Evolutionary conservation across 2,797 vertebrate species (phyloP), one percentile per base, ranked within the genome.

Genomic region (Gobio occitaniae): DNA sequence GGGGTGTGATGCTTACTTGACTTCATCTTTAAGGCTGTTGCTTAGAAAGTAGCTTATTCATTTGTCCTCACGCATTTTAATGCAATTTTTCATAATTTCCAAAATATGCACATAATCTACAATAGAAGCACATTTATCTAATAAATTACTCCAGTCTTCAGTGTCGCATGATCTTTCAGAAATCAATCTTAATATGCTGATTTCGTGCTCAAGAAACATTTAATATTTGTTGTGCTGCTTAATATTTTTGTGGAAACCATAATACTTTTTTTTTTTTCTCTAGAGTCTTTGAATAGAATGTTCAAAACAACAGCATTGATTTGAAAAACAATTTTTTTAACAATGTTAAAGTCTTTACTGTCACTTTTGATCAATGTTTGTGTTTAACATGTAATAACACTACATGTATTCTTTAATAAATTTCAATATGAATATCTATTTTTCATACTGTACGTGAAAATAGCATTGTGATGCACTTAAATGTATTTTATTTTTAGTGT

Each of bases 21-120:
- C 52, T 77, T 83, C 21, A 71, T 82, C 47, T 76, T 47, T 41
- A 63, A 56, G 16, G 72, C 36, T 54, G n/a, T 71, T 66, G 77
- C 41, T 47, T 52, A 63, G 38, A 70, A 68, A 69, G 78, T 15
- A 29, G 44, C 29, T 56, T 77, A 59, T 76, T 59, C 32, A 48
- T 78, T 78, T 83, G 47, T 78, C 29, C 56, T 21, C 48, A 38
- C n/a, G 38, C 50, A 36, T 38, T 54, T 19, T 72, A n/a, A 36
- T 54, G 11, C 19, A 36, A 59, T 32, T 3, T 65, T 65, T 59
- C 9, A n/a, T n/a, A 59, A 59, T 10, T 10, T 59, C 56, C 10
- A n/a, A 61, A 61, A 61, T 63, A 63, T 29, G 61, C 12, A 29
- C 6, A 13, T 15, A 15, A 29, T 29, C 25, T 29, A 63, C 61